These are phyloP conservation scores for Pluvialis apricaria DNA, from an alignment of 2,113 vertebrate genomes.

Conservation along the genomic window DNA sequence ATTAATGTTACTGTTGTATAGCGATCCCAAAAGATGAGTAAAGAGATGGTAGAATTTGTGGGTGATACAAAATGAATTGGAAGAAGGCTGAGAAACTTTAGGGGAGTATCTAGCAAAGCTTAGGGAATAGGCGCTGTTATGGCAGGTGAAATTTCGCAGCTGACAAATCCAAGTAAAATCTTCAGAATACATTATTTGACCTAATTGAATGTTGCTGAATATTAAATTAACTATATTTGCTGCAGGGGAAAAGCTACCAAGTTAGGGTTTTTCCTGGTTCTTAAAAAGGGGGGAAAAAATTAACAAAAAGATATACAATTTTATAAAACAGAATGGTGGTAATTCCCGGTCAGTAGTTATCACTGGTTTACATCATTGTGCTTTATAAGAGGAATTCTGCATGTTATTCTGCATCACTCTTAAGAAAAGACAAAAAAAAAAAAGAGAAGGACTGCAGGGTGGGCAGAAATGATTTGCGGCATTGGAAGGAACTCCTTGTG, in stretches of 20 bases:
- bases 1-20: not conserved
- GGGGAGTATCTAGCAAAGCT: not conserved
- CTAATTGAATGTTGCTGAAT: slow-evolving; percentile 5
- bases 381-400: not conserved
- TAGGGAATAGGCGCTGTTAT: not conserved
- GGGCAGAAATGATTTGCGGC: not conserved
- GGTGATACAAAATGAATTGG: not conserved
- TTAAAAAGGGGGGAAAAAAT: not conserved
- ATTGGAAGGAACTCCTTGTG: not conserved
- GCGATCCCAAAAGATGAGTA: not conserved
- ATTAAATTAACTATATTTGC: not conserved
- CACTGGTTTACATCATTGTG: not conserved
- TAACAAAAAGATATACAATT: not conserved
- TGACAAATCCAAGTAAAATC: not conserved
- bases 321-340: not conserved
- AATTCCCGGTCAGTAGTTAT: not conserved
- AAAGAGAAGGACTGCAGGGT: not conserved
- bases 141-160: not conserved
- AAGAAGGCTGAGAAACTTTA: not conserved
- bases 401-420: not conserved
- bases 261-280: not conserved
- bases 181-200: not conserved
- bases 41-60: not conserved
- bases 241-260: not conserved
- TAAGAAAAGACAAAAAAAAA: not conserved